phyloP scores from a whole-genome alignment of 2,797 vertebrate species.

The Lithobates pipiens region DNA sequence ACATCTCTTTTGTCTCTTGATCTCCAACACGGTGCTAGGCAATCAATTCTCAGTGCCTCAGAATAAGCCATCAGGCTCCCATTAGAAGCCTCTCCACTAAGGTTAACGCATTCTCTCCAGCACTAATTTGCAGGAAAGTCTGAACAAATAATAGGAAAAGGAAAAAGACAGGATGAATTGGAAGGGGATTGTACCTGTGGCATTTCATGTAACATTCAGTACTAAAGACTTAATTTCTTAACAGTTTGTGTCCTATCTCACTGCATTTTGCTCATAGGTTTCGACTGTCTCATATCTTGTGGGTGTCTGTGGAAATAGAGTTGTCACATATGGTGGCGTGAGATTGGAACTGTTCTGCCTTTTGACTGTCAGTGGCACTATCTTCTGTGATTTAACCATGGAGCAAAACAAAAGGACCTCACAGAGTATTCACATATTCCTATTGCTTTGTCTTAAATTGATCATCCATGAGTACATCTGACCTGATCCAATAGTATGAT shows the following conservation, averaged over 20 bases:
- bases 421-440: too few species aligned
- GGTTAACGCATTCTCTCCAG: constrained; percentile 58
- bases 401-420: neutral
- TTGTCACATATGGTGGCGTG: constrained; percentile 12
- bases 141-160: constrained; percentile 54
- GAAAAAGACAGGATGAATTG: constrained; percentile 44
- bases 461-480: too few species aligned
- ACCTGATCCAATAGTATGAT: too few species aligned
- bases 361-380: constrained; percentile 9
- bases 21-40: constrained; percentile 58
- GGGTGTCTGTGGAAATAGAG: constrained; percentile 43
- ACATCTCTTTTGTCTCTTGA: constrained; percentile 61
- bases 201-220: constrained; percentile 46
- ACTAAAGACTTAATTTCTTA: constrained; percentile 46
- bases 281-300: constrained; percentile 38
- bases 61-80: constrained; percentile 60
- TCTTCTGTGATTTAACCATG: neutral
- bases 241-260: constrained; percentile 23
- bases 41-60: constrained; percentile 58
- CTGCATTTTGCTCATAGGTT: constrained; percentile 40
- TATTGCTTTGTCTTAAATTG: too few species aligned
- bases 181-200: constrained; percentile 49
- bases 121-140: constrained; percentile 59
- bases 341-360: neutral
- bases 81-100: constrained; percentile 50